Conservation (phyloP, 1,140 invertebrate genomes). For the Rhagoletis zephyria region DNA sequence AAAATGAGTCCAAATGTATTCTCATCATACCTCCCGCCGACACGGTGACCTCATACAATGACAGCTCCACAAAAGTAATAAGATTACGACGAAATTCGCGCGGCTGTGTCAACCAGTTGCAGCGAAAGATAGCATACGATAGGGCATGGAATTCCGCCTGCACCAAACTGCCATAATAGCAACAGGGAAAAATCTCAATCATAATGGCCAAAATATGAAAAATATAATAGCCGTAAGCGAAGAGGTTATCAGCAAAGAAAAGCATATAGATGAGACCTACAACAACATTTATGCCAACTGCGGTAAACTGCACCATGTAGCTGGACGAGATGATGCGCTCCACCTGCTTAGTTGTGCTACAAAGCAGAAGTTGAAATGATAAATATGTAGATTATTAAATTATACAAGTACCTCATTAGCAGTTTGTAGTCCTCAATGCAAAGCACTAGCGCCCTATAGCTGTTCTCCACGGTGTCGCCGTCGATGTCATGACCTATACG, state of each 20-base stretch:
- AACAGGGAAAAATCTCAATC: constrained; percentile 65
- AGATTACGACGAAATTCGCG: constrained; percentile 55
- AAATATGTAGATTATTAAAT: background rate
- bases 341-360: constrained; percentile 53
- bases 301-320: constrained; percentile 60
- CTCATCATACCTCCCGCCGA: constrained; percentile 62
- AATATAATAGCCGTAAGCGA: constrained; percentile 60
- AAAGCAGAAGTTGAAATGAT: constrained; percentile 8
- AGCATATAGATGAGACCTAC: constrained; percentile 61
- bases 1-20: constrained; percentile 65
- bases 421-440: constrained; percentile 61
- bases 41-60: constrained; percentile 58
- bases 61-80: constrained; percentile 61
- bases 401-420: constrained; percentile 58
- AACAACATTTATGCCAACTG: constrained; percentile 62
- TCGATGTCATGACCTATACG: constrained; percentile 51
- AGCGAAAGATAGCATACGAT: constrained; percentile 64
- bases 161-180: constrained; percentile 67
- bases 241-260: constrained; percentile 62
- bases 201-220: constrained; percentile 60
- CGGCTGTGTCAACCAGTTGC: constrained; percentile 63
- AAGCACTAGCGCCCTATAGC: constrained; percentile 46
- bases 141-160: constrained; percentile 59
- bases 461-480: background rate
- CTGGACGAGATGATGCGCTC: constrained; percentile 55